These are phyloP conservation scores for Oceanodroma tethys DNA, from an alignment of 2,113 vertebrate species.

Conservation along the genomic window DNA sequence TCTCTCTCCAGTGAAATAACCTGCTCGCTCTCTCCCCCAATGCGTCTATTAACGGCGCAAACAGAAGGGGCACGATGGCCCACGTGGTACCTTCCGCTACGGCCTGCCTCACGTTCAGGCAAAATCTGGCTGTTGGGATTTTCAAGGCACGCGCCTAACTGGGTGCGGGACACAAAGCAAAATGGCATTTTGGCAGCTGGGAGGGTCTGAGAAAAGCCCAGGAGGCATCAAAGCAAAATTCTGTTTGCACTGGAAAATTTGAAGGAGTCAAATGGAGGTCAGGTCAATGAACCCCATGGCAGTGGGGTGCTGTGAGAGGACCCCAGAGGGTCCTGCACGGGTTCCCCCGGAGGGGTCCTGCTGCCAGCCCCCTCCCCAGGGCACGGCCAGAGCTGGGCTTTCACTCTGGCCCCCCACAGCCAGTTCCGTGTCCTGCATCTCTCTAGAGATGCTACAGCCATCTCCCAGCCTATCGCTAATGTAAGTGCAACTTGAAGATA, in stretches of 20 bases:
- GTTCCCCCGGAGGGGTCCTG: background rate
- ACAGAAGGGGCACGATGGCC: too few species aligned
- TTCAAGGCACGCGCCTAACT: background rate
- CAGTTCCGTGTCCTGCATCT: accelerated
- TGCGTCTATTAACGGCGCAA: accelerated
- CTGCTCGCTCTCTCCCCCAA: too few species aligned
- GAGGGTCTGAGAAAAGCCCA: background rate
- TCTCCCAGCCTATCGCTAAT: accelerated
- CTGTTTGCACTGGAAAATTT: background rate
- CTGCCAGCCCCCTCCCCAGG: background rate
- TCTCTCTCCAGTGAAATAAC: background rate
- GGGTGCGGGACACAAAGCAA: background rate
- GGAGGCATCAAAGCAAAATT: background rate
- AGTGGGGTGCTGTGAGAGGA: background rate
- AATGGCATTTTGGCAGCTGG: background rate
- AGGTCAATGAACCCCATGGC: background rate
- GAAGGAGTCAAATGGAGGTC: background rate
- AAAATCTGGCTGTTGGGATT: background rate
- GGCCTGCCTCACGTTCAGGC: accelerated
- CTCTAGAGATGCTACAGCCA: background rate
- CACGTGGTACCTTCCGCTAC: accelerated
- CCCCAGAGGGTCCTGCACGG: background rate
- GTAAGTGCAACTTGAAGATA: accelerated
- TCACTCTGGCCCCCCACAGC: background rate
- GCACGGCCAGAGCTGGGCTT: background rate